These are phyloP conservation scores for Orthonevra nobilis DNA, from an alignment of 2,888 invertebrate species.

Conservation along the genomic window DNA sequence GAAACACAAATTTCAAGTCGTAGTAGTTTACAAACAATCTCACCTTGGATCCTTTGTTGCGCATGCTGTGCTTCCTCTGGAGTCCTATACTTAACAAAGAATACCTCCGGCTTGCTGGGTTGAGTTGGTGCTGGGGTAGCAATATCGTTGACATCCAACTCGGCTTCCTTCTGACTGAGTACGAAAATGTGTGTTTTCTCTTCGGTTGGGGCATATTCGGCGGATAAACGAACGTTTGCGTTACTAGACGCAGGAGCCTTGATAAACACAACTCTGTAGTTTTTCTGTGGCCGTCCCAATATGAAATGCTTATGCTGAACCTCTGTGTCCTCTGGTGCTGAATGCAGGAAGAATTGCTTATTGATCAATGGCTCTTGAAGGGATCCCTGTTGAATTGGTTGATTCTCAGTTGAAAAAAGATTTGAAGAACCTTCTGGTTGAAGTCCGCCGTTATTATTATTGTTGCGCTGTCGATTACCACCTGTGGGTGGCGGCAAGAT, in stretches of 20 bases:
- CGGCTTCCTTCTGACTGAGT: constrained; percentile 77
- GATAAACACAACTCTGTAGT: constrained; percentile 78
- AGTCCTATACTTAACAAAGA: constrained; percentile 79
- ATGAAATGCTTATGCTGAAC: constrained; percentile 76
- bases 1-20: no score
- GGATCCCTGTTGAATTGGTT: constrained; percentile 28
- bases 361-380: constrained; percentile 74
- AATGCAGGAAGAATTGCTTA: constrained; percentile 77
- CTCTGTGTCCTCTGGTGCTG: constrained; percentile 77
- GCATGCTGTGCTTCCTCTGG: constrained; percentile 78
- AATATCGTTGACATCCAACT: constrained; percentile 76
- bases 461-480: background rate
- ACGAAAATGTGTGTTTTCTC: constrained; percentile 80
- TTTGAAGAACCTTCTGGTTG: background rate
- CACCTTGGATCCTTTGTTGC: constrained; percentile 78
- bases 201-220: constrained; percentile 77
- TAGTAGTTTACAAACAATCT: no score
- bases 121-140: constrained; percentile 77
- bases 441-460: background rate
- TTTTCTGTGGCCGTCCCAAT: constrained; percentile 77
- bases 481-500: constrained; percentile 11
- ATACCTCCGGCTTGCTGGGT: constrained; percentile 79
- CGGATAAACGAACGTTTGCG: constrained; percentile 75
- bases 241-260: constrained; percentile 76
- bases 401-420: background rate